phyloP scores from a whole-genome alignment of 2,888 invertebrate genomes.

The Meiosimyza platycephala region DNA sequence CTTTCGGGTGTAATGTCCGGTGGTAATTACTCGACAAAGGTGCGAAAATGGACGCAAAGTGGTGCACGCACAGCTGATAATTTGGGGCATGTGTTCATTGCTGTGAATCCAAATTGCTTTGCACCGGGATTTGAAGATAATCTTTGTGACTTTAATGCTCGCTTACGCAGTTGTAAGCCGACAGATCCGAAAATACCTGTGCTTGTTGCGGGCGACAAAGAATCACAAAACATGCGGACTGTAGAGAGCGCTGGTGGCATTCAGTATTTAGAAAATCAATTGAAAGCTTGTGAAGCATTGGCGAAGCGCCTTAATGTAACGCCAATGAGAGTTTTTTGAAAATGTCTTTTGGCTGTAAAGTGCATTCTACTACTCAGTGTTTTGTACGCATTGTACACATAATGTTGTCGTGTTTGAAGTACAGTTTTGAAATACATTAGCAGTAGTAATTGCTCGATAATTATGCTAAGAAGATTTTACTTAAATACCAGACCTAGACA shows the following conservation, averaged over 20 bases:
- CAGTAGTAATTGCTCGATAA: no score
- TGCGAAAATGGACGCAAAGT: constrained; percentile 81
- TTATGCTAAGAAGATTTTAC: no score
- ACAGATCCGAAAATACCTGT: constrained; percentile 75
- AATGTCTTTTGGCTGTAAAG: neutral
- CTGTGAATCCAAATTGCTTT: constrained; percentile 85
- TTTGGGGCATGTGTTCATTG: constrained; percentile 90
- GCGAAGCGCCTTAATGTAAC: constrained; percentile 72
- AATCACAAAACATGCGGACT: constrained; percentile 74
- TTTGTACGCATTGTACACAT: no score
- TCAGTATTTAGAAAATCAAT: constrained; percentile 80
- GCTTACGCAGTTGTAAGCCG: constrained; percentile 76
- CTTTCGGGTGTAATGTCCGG: constrained; percentile 85
- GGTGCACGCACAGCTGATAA: constrained; percentile 76
- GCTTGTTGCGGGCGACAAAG: constrained; percentile 88
- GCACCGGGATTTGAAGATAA: constrained; percentile 83
- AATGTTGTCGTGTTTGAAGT: no score
- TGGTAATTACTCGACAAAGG: constrained; percentile 65
- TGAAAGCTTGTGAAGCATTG: constrained; percentile 74
- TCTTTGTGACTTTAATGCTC: constrained; percentile 76
- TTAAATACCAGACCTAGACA: no score
- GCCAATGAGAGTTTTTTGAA: constrained; percentile 59
- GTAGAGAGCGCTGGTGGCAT: constrained; percentile 81
- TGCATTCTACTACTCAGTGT: no score
- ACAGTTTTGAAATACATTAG: no score